Base-by-base conservation (phyloP, 2,888 invertebrate genomes). In the Stramonita haemastoma region DNA sequence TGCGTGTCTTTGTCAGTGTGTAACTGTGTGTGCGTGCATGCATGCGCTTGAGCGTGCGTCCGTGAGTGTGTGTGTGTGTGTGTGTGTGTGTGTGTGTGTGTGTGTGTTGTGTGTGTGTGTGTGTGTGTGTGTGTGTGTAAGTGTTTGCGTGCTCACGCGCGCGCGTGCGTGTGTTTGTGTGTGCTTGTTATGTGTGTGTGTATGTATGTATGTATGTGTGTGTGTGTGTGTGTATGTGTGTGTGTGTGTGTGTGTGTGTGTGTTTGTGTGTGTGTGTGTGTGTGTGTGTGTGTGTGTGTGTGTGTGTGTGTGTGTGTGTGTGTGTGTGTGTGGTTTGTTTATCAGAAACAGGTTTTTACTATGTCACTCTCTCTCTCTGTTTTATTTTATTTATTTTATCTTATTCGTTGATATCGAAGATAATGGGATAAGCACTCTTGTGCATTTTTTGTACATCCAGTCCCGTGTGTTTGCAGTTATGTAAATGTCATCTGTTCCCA, bases 171-270 rank as follows among this genome's bases (percentile, higher is more conserved):
- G 13, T 15, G 13, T 15, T 73, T 15, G n/a, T n/a, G n/a, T n/a
- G n/a, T n/a, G n/a, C n/a, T n/a, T n/a, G n/a, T n/a, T n/a, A n/a
- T n/a, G n/a, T 73, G 73, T 73, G 73, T 73, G 73, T 73, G 73
- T 26, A 26, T 73, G 73, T 73, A 26, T 73, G 73, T 73, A 26
- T 73, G 73, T 73, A 26, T 73, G 73, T 73, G 73, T 73, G 73
- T 73, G 73, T 73, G 73, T 73, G 73, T 73, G 73, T 73, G 73
- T 73, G 73, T 73, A n/a, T 73, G 73, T 73, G 73, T 73, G 73
- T 73, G 73, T 73, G 73, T 73, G 73, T 73, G 73, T 26, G 73
- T 26, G 73, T 73, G 73, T 73, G 26, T 19, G 26, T 73, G 73
- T 73, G 73, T 73, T 15, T 73, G 73, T 73, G 17, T 73, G 73